phyloP scores from a whole-genome alignment of 1,140 invertebrate genomes.

The Neuroterus valhalla region DNA sequence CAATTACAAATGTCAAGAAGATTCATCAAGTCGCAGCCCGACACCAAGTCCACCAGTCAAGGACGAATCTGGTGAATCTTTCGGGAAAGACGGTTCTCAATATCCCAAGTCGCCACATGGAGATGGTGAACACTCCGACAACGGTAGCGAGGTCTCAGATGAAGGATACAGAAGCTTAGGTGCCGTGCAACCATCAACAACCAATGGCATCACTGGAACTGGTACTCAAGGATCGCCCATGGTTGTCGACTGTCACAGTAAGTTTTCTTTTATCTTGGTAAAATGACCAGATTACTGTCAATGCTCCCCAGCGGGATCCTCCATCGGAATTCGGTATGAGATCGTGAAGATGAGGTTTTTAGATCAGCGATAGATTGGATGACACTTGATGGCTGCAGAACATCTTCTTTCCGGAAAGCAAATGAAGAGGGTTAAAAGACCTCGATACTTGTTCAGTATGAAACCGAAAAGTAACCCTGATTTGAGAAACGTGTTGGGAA shows the following conservation, averaged over 20 bases:
- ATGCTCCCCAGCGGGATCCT: constrained; percentile 4
- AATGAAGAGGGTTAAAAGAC: neutral
- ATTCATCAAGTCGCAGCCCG: constrained; percentile 67
- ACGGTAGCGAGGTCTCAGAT: constrained; percentile 90
- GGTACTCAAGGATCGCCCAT: constrained; percentile 63
- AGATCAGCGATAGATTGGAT: neutral
- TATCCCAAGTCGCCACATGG: constrained; percentile 65
- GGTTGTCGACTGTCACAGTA: constrained; percentile 74
- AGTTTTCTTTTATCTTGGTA: constrained; percentile 62
- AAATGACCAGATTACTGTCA: constrained; percentile 21
- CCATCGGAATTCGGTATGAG: neutral
- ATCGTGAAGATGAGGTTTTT: neutral
- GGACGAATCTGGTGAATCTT: constrained; percentile 61
- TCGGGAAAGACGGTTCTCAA: constrained; percentile 58
- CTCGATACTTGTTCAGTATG: neutral
- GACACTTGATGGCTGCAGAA: neutral
- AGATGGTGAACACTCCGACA: constrained; percentile 82
- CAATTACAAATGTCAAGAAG: constrained; percentile 68
- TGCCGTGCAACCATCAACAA: constrained; percentile 77
- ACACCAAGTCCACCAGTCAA: constrained; percentile 68
- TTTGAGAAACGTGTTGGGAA: too few species aligned
- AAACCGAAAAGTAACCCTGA: too few species aligned
- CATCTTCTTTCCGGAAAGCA: neutral
- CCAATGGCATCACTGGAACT: constrained; percentile 61
- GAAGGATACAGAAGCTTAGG: constrained; percentile 90